Percentiles rank a stretch among this genome's conserved stretches.
phyloP scores from a whole-genome alignment of 2,113 vertebrate species.

The Elephas maximus region DNA sequence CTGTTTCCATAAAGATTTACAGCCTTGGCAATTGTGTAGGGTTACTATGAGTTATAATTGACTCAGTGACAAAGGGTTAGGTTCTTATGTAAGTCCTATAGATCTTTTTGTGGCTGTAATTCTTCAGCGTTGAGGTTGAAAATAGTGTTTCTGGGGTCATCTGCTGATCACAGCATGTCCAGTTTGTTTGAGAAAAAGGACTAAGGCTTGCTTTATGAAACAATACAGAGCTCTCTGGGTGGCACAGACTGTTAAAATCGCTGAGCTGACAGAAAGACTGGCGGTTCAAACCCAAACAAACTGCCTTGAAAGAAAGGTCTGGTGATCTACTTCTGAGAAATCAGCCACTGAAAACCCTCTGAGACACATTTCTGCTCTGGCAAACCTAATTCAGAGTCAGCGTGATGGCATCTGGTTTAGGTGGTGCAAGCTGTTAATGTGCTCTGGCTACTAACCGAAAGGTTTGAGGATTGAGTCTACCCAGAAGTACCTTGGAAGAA shows the following conservation, averaged over 20 bases:
- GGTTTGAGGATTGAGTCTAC: background rate
- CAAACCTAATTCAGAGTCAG: background rate
- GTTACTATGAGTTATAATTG: background rate
- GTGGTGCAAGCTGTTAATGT: background rate
- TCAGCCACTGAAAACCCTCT: too few species aligned
- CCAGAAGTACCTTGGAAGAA: background rate
- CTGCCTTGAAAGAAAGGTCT: too few species aligned
- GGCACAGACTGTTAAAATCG: background rate
- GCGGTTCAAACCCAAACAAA: too few species aligned
- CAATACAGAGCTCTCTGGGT: background rate
- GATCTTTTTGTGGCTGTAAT: background rate
- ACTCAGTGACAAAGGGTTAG: background rate
- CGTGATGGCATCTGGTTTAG: background rate
- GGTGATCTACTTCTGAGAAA: too few species aligned
- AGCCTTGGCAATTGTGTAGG: too few species aligned
- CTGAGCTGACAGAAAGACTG: background rate
- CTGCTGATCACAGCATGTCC: background rate
- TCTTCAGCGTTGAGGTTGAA: background rate
- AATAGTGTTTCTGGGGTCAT: background rate
- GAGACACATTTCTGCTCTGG: background rate
- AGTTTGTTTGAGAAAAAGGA: background rate
- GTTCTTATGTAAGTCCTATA: background rate
- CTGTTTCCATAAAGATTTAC: too few species aligned
- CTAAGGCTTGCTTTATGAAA: background rate
- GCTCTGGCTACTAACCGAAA: background rate